Evolutionary conservation across 2,888 invertebrate genomes (phyloP), one percentile per base, ranked within the genome.

Genomic region (Philereme vetulata): DNA sequence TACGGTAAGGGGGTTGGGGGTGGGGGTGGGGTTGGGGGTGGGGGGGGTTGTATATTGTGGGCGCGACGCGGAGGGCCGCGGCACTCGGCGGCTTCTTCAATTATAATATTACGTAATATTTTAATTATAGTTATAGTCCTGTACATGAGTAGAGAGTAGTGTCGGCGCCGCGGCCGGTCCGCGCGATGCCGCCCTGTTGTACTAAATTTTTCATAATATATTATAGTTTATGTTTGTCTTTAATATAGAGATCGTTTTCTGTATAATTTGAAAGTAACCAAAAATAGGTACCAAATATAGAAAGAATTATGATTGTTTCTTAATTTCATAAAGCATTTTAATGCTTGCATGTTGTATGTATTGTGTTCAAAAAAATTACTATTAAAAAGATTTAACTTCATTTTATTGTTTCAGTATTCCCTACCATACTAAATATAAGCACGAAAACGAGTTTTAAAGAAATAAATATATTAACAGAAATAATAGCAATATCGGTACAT

Each of bases 281-380:
- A 92, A 91, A 90, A 90, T 91, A 91, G 90, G 85, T 90, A 92
- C 91, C 92, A 92, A 92, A 92, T 92, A 90, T 89, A 92, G 87
- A 88, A 82, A 72, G 84, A 83, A 81, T 86, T 89, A 90, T 87
- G 81, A 87, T 88, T 90, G 86, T 91, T 92, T 91, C 84, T 83
- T 91, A 80, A 88, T 90, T 91, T 90, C 88, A 80, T 84, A 86
- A 90, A 92, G 91, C 91, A 91, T 92, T 84, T 85, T 86, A 71
- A 91, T 92, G 93, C 92, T 92, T 92, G 90, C 92, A 92, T 91
- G 92, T 92, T 90, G 91, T 92, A 92, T 92, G 91, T 92, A 91
- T 92, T 92, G 93, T 92, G 92, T 93, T 93, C 92, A 92, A 87
- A 91, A 21, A 90, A 90, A 90, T 85, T 86, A 88, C 81, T 76